Base-by-base conservation (phyloP, 2,797 vertebrate species). In the Rhinella marina region DNA sequence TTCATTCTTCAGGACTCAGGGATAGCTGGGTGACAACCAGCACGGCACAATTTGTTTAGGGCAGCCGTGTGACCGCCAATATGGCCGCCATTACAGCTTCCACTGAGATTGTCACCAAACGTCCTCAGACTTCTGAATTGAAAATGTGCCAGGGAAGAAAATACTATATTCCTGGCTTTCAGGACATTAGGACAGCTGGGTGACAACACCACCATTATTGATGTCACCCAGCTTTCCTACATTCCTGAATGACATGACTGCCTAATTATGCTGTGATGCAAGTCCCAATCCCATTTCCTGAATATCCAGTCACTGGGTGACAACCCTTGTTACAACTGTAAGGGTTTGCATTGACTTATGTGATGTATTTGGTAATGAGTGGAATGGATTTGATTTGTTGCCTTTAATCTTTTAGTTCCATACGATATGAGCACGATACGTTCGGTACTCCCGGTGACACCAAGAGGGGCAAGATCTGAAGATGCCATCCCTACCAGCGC, bases 391-490 rank as follows among this genome's bases (percentile, higher is more conserved):
- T 77, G 50, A 68, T 12, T 76, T 27, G 25, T 62, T 27, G 48
- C 17, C 52, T 75, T 75, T 52, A 48, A 13, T 59, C 61, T 25
- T 41, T 75, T 94, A 97, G 96, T 94, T 91, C 92, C 93, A 70
- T 90, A 86, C 27, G 91, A 90, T 82, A 68, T 91, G 70, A 92
- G 93, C 88, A 92, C 90, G 0, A 90, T 89, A 87, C 88, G 91
- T 16, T 92, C 75, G 79, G 89, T 87, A 76, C 88, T 7, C 77
- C 92, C 5, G 93, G 95, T 83, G 87, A 92, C 7, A 90, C 96
- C 90, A 96, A 94, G 92, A 95, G 93, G 7, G 94, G 5, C 41
- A 41, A 41, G 41, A 41, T 41, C 96, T 2, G 94, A 96, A 84
- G 91, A 62, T 16, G 91, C 81, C 80, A 72, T 19, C 0, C 80